These are phyloP conservation scores for Drosophila helvetica DNA, from an alignment of 2,888 invertebrate species.

Conservation along the genomic window DNA sequence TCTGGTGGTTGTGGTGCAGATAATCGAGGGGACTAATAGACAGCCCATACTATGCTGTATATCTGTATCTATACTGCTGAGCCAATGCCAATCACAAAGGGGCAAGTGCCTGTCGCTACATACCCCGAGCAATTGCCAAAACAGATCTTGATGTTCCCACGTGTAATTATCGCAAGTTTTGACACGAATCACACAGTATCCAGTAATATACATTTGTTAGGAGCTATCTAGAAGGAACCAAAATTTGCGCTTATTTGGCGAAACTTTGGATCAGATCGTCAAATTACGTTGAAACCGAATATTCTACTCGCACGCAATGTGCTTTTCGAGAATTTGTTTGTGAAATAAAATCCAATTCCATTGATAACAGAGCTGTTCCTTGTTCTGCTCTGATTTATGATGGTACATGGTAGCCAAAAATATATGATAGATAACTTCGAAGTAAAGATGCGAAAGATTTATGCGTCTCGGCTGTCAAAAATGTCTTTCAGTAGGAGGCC, in stretches of 20 bases:
- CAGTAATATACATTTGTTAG: too few relatives aligned
- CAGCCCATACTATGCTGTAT: conserved; percentile 18
- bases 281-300: not conserved
- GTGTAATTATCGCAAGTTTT: not conserved
- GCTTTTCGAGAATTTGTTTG: not conserved
- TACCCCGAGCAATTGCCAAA: conserved; percentile 18
- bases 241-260: not conserved
- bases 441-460: conserved; percentile 15
- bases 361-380: conserved; percentile 33
- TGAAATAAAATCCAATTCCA: conserved; percentile 24
- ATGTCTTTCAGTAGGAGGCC: conserved; percentile 19
- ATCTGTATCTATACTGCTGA: conserved; percentile 22
- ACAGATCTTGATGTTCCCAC: conserved; percentile 29
- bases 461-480: not conserved
- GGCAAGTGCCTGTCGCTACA: conserved; percentile 11
- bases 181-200: not conserved
- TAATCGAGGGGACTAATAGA: not conserved
- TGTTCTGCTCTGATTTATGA: conserved; percentile 23
- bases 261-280: not conserved
- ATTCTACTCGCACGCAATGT: conserved; percentile 13
- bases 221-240: not conserved
- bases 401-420: not conserved
- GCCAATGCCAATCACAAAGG: conserved; percentile 17
- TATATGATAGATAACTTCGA: conserved; percentile 7
- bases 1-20: not conserved